These are phyloP conservation scores for Helicoverpa armigera DNA, from an alignment of 1,140 invertebrate species.

Conservation along the genomic window DNA sequence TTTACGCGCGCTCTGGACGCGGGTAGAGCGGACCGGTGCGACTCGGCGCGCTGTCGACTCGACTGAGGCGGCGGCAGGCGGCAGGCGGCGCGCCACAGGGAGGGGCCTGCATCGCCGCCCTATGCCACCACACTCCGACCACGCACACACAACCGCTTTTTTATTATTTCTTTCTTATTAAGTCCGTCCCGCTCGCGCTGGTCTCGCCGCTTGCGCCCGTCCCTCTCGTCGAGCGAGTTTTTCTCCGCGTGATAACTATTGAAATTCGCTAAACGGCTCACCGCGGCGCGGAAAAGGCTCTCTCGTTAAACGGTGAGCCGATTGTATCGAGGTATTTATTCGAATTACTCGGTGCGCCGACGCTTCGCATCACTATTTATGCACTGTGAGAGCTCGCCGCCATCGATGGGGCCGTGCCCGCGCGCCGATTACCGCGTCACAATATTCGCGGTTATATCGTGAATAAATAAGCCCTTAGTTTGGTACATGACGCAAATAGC, in stretches of 20 bases:
- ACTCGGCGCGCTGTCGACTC: constrained; percentile 74
- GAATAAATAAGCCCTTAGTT: constrained; percentile 68
- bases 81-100: constrained; percentile 74
- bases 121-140: constrained; percentile 82
- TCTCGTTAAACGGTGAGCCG: constrained; percentile 83
- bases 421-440: constrained; percentile 62
- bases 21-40: constrained; percentile 73
- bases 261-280: constrained; percentile 86
- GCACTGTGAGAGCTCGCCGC: constrained; percentile 65
- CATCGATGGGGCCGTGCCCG: constrained; percentile 55
- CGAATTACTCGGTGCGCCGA: constrained; percentile 71
- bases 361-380: constrained; percentile 74
- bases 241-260: constrained; percentile 86
- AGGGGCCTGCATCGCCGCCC: constrained; percentile 84
- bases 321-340: constrained; percentile 84
- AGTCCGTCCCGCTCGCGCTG: constrained; percentile 73
- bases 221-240: constrained; percentile 75
- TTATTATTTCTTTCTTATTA: constrained; percentile 84
- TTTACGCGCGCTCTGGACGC: constrained; percentile 76
- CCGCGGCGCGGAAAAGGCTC: constrained; percentile 83
- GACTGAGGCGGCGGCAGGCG: constrained; percentile 77
- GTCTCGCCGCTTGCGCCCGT: constrained; percentile 57
- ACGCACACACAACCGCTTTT: constrained; percentile 84
- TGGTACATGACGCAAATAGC: constrained; percentile 60
- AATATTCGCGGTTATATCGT: constrained; percentile 67